Base-by-base conservation (phyloP, 2,113 vertebrate species). In the Catharus bicknelli region DNA sequence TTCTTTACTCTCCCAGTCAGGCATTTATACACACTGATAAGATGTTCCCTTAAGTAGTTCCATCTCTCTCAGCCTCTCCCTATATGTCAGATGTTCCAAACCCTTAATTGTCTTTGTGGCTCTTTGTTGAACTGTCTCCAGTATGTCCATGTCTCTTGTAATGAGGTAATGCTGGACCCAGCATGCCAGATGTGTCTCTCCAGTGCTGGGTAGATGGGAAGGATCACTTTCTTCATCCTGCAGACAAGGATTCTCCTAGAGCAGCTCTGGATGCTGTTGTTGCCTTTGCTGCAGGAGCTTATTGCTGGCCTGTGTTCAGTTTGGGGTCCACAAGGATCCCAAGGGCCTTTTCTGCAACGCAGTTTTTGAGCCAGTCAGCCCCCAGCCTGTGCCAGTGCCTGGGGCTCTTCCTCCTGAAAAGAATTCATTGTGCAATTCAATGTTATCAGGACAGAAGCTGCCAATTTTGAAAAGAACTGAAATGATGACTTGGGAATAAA, bases 401-500 rank as follows among this genome's bases (percentile, higher is more conserved):
- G 54, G 63, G 75, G 47, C 85, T 91, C 45, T 94, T 87, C 50
- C 57, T 83, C 17, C 70, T 45, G 20, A 62, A 55, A 64, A 62
- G 51, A 58, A 51, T 87, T 92, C 5, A 0, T 76, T 36, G 34
- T 34, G 21, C 34, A 43, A 25, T 69, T 75, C 72, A 58, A 0
- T 45, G 58, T 76, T 69, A 67, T 51, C 72, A 77, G 75, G 43
- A 23, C 29, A 76, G 59, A 19, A 74, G 55, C 72, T 94, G 68
- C 82, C 70, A 70, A 1, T 63, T 75, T 90, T 92, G 70, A 74
- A 90, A 93, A 93, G 45, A 92, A 15, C 74, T 50, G 63, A 73
- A 89, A 62, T 30, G 58, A 85, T 83, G 70, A 59, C 34, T 94
- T 90, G 74, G 54, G 84, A 95, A 76, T 89, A 93, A 86, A 79